Conservation (phyloP, 1,140 invertebrate genomes). For the Cydia splendana region DNA sequence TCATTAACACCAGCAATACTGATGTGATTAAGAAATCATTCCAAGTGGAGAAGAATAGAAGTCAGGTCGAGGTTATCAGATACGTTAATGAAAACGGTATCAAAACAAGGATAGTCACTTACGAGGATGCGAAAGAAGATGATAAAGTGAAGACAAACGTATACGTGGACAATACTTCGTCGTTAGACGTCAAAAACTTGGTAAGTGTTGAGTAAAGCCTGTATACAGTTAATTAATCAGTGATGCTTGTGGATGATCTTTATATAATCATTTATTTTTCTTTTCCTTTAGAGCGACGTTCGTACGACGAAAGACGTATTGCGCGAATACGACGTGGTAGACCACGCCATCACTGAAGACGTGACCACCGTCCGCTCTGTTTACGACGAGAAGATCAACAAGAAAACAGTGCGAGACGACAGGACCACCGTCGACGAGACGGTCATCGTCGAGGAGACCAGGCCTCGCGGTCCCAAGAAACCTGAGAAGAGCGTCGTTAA, state of each 20-base stretch:
- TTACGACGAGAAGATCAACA: conserved; percentile 73
- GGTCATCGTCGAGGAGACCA: conserved; percentile 60
- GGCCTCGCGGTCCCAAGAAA: conserved; percentile 75
- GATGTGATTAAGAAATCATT: conserved; percentile 75
- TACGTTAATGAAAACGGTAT: conserved; percentile 79
- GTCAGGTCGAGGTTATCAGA: conserved; percentile 76
- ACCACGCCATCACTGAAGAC: conserved; percentile 71
- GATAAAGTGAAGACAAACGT: conserved; percentile 77
- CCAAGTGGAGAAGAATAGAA: conserved; percentile 75
- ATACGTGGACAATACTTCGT: conserved; percentile 75
- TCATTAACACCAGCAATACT: conserved; percentile 64
- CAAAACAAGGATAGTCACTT: conserved; percentile 76
- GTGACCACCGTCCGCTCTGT: conserved; percentile 68
- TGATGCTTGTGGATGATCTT: not conserved
- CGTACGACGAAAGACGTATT: conserved; percentile 72
- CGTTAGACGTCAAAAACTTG: conserved; percentile 79
- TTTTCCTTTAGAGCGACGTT: conserved; percentile 72
- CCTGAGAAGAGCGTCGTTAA: conserved; percentile 78
- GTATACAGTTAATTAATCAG: not conserved
- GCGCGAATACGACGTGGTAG: conserved; percentile 76
- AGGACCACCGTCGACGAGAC: conserved; percentile 63
- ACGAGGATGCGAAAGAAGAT: conserved; percentile 77
- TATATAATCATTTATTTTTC: conserved; percentile 35
- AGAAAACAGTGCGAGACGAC: conserved; percentile 74
- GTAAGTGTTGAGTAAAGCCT: conserved; percentile 57